Evolutionary conservation across 2,797 vertebrate species (phyloP), one percentile per base, ranked within the genome.

Genomic region (Rhinophrynus dorsalis): DNA sequence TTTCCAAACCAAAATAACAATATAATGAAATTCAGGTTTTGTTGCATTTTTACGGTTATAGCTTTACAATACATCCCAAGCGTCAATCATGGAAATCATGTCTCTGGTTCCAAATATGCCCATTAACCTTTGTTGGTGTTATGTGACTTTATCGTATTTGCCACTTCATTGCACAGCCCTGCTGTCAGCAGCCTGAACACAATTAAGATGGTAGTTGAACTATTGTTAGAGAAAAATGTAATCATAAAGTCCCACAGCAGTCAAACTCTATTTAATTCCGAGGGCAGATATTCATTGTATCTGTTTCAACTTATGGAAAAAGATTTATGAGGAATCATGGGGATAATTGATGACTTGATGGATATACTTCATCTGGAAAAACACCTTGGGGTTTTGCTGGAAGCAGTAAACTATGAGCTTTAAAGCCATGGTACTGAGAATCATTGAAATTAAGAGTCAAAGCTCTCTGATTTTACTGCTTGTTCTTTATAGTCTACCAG

Each of bases 251-350:
- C 68, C 61, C 69, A 30, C 42, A 73, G 61, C 69, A 66, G 66
- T 52, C 52, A 33, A 58, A 72, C 42, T 72, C 68, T 65, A 66
- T 73, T 73, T 73, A 51, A 73, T 73, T 66, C 57, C 24, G 30
- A 73, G 61, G 54, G 52, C 60, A 60, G 61, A 66, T 60, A 73
- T 66, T 66, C 62, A 66, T 73, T 59, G 52, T 73, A 73, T 59
- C 61, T 66, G 54, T 73, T 59, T 73, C 54, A 73, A 73, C 69
- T 65, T 59, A 73, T 73, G 62, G 61, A 73, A 51, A 37, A 73
- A 59, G 69, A 73, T 73, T 73, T 73, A 73, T 58, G 45, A 60
- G 69, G 61, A 73, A 73, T 66, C 55, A 65, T 54, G 69, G 69
- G 69, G 55, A 73, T 73, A 73, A 73, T 73, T 73, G 69, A 66